Evolutionary conservation across 1,140 invertebrate species (phyloP).

Genomic region (Trachymyrmex septentrionalis): DNA sequence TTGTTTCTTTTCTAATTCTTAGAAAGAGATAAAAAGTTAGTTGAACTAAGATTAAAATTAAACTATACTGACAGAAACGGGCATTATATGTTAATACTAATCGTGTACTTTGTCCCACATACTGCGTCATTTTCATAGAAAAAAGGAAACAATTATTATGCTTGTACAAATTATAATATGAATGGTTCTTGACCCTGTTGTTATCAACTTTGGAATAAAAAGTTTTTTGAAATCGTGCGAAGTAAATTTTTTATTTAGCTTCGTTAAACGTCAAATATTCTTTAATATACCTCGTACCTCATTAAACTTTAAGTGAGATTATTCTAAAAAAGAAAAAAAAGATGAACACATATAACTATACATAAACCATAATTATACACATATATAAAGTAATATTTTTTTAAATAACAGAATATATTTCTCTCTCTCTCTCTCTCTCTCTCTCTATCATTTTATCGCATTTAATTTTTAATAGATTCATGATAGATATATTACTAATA

Average conservation of each 20-base stretch:
- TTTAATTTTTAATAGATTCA: slow-evolving; percentile 28
- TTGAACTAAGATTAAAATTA: too few species aligned
- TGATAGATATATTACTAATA: not conserved
- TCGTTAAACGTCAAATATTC: not conserved
- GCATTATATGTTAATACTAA: not conserved
- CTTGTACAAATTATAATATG: not conserved
- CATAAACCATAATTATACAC: not conserved
- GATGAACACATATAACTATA: too few species aligned
- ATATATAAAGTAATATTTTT: not conserved
- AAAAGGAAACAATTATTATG: not conserved
- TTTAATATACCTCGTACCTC: not conserved
- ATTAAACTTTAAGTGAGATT: slow-evolving; percentile 10
- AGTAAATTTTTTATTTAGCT: not conserved
- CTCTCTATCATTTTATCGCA: not conserved
- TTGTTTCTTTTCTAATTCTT: too few species aligned
- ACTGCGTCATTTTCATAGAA: slow-evolving; percentile 9
- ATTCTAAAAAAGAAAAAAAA: not conserved
- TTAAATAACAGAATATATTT: not conserved
- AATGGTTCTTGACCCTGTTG: not conserved
- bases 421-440: too few species aligned
- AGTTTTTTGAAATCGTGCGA: not conserved
- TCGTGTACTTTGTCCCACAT: not conserved
- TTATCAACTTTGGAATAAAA: slow-evolving; percentile 1
- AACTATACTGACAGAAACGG: too few species aligned
- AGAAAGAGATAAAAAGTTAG: too few species aligned